phyloP scores from a whole-genome alignment of 2,113 vertebrate genomes.

The Odocoileus hemionus region DNA sequence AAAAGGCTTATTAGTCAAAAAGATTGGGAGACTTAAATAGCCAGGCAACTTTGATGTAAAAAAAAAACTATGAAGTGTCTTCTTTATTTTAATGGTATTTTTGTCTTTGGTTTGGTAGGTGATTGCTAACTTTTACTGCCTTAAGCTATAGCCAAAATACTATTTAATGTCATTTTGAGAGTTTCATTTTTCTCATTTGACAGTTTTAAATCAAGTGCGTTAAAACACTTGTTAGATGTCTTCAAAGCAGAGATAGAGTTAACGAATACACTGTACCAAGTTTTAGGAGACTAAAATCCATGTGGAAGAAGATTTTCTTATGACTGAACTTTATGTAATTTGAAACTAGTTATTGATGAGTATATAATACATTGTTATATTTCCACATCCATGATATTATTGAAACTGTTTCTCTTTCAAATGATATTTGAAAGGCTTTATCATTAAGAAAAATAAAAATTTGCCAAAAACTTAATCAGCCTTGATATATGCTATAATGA shows the following conservation, averaged over 20 bases:
- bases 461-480: neutral
- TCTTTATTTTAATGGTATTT: neutral
- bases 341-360: neutral
- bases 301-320: neutral
- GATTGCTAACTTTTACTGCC: neutral
- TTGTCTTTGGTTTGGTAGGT: neutral
- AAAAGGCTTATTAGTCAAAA: neutral
- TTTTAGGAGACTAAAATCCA: neutral
- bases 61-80: neutral
- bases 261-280: neutral
- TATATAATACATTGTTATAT: neutral
- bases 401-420: neutral
- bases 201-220: neutral
- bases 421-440: neutral
- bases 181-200: neutral
- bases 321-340: neutral
- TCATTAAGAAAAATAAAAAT: conserved; percentile 1
- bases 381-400: neutral
- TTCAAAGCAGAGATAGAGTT: neutral
- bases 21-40: neutral
- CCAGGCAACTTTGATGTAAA: neutral
- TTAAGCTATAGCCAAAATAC: neutral
- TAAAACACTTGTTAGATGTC: neutral
- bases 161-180: neutral
- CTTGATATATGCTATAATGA: neutral